Base-by-base conservation (phyloP, 2,113 vertebrate species). In the Eidolon helvum region DNA sequence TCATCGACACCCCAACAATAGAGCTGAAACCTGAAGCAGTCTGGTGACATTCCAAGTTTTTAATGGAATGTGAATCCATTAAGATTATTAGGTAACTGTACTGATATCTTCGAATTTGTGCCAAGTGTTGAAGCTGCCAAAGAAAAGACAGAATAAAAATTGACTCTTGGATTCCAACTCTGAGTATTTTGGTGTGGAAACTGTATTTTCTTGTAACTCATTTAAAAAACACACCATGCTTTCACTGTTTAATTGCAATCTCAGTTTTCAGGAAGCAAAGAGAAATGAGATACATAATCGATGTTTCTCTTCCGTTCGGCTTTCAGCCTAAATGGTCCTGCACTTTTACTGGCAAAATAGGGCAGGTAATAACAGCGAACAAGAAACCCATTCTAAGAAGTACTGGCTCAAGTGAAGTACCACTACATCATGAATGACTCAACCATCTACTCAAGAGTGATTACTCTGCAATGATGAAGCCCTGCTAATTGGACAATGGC, bases 401-500 rank as follows among this genome's bases (percentile, higher is more conserved):
- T 75, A 92, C 97, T 97, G 98, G 98, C 94, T 98, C 97, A 95
- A 98, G 97, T 89, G 94, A 97, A 98, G 98, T 92, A 98, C 97
- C 97, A 98, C 97, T 98, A 96, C 96, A 98, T 95, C 97, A 98
- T 53, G 98, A 98, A 98, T 98, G 98, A 98, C 98, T 99, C 98
- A 98, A 98, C 98, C 98, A 98, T 97, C 94, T 98, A 97, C 97
- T 97, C 85, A 86, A 98, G 98, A 98, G 98, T 98, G 99, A 98
- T 98, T 98, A 98, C 98, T 98, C 91, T 97, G 98, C 96, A 96
- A 97, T 2, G 80, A 97, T 96, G 98, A 99, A 99, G 99, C 99
- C 98, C 98, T 98, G 98, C 98, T 99, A 99, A 99, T 99, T 99
- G 99, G 99, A 98, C 98, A 98, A 98, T 97, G 95, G 98, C 98